A percentile compares a stretch with the other conserved stretches of the same genome.
Conservation (phyloP, 2,113 vertebrate genomes). For the Pteronura brasiliensis region DNA sequence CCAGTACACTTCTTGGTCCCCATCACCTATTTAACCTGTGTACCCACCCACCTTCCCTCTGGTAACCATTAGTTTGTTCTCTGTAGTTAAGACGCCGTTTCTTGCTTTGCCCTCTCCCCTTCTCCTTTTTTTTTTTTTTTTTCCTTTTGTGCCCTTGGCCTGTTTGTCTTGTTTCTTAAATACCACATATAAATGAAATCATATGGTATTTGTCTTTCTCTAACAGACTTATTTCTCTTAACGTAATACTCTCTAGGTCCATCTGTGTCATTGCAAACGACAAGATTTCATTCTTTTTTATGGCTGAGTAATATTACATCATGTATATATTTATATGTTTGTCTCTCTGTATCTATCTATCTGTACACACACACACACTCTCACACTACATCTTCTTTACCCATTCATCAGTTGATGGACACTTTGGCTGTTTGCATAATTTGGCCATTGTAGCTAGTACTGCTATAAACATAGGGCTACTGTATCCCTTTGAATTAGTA, state of each 20-base stretch:
- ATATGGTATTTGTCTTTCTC: background rate
- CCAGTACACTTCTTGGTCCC: background rate
- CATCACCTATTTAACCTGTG: background rate
- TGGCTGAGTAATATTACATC: background rate
- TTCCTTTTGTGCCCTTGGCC: background rate
- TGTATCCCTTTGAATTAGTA: background rate
- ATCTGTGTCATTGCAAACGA: background rate
- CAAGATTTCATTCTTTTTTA: background rate
- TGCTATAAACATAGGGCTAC: background rate
- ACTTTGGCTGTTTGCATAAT: background rate
- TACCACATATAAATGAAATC: background rate
- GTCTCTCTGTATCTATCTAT: background rate
- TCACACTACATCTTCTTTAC: background rate
- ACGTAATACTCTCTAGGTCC: background rate
- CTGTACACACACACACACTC: too few species aligned
- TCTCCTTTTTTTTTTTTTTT: background rate
- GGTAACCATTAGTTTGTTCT: background rate
- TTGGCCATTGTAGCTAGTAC: background rate
- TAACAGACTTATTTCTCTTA: background rate
- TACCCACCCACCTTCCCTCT: background rate
- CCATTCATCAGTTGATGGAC: background rate
- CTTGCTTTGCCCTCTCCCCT: background rate
- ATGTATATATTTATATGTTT: background rate
- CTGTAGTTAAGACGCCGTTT: background rate
- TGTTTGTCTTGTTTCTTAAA: background rate